Base-by-base conservation (phyloP, 2,888 invertebrate species). In the Lymantria monacha region DNA sequence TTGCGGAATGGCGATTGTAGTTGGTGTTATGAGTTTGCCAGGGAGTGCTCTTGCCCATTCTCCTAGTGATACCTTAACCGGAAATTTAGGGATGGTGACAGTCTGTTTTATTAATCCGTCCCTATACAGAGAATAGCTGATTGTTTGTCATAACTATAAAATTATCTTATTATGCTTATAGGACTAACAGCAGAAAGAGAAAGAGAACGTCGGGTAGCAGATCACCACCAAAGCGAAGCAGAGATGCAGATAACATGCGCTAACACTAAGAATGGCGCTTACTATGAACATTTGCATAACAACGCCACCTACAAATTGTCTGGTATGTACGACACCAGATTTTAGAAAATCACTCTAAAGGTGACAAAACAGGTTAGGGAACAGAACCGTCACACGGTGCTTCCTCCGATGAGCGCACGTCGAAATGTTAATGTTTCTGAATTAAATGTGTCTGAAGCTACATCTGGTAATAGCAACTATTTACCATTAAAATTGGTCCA, bases 121-220 rank as follows among this genome's bases (percentile, higher is more conserved):
- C 5, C 5, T 22, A 22, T 22, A 22, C 22, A 22, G 2, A 3
- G 22, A 5, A 22, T n/a, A n/a, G n/a, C n/a, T n/a, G 22, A 5
- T 22, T 22, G 22, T 22, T 22, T 22, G 22, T 5, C 33, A 10
- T 33, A 33, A 10, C 33, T 33, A 33, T 33, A 33, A 33, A 5
- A 33, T 33, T 10, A 1, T 33, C 33, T 33, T n/a, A 12, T 38
- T 38, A 8, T 41, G 15, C 9, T 30, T n/a, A 8, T 61, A 92
- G 94, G 96, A 14, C 92, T 96, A n/a, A 95, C 96, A 46, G 94
- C 96, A 48, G 97, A 97, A 71, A 90, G 96, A 0, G 97, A 97
- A 68, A 90, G 96, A 0, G 96, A 96, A 74, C 94, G 95, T 42
- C 92, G 95, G 30, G 93, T 96, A 30, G 95, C 96, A 0, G 96